Conservation (phyloP, 2,113 vertebrate species). For the Chelonoidis abingdonii region DNA sequence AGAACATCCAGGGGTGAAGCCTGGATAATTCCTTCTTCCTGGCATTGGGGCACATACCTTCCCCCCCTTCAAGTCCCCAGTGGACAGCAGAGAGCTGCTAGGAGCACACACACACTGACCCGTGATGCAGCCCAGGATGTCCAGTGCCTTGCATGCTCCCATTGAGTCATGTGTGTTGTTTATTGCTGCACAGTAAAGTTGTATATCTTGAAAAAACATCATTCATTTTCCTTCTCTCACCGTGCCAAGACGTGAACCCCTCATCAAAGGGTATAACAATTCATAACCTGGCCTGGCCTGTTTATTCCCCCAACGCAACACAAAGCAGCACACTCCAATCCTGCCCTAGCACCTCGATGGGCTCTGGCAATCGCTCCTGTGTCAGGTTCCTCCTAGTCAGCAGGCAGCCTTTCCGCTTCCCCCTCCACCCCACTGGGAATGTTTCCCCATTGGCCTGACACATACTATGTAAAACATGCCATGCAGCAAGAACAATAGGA, state of each 20-base stretch:
- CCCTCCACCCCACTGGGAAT: neutral
- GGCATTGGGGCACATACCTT: neutral
- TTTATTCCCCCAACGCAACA: neutral
- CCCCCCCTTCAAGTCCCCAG: neutral
- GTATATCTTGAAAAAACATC: neutral
- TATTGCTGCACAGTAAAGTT: neutral
- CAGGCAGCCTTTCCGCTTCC: neutral
- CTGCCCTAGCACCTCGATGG: neutral
- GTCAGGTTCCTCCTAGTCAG: neutral
- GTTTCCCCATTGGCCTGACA: neutral
- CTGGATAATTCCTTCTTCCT: neutral
- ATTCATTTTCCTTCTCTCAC: neutral
- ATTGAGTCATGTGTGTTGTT: rapidly evolving
- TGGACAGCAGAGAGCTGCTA: neutral
- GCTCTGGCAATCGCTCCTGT: neutral
- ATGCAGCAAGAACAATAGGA: neutral
- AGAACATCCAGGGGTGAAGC: neutral
- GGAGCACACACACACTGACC: neutral
- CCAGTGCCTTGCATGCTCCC: neutral
- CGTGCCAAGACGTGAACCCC: neutral
- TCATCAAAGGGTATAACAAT: neutral
- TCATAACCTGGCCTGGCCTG: neutral
- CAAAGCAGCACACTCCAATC: neutral
- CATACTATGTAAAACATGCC: neutral
- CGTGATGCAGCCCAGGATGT: too few species aligned